These are phyloP conservation scores for Melitaea athalia DNA, from an alignment of 2,888 invertebrate genomes.

Conservation along the genomic window DNA sequence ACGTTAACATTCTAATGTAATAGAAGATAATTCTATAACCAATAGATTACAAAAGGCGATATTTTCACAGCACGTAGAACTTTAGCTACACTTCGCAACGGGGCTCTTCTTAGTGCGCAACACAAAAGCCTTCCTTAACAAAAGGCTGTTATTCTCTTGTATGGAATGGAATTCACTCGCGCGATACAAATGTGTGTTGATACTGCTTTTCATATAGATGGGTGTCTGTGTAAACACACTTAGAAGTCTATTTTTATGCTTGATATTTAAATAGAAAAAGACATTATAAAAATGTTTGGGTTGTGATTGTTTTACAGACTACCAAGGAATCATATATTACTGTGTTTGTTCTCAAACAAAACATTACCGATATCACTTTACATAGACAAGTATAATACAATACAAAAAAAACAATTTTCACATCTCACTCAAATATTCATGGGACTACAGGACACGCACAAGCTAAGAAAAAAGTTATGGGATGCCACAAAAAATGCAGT, in stretches of 20 bases:
- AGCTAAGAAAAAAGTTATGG: too few species aligned
- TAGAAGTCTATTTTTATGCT: neutral
- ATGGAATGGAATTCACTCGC: neutral
- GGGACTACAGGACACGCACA: too few species aligned
- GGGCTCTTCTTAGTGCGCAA: neutral
- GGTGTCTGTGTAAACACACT: neutral
- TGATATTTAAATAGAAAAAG: too few species aligned
- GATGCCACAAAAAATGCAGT: too few species aligned
- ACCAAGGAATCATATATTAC: too few species aligned
- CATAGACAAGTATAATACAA: too few species aligned
- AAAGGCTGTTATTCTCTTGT: conserved; percentile 10
- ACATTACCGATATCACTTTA: too few species aligned
- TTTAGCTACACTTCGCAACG: neutral
- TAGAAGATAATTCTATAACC: neutral
- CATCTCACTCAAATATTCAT: too few species aligned
- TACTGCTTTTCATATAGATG: neutral
- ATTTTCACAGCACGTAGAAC: neutral
- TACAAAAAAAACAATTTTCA: too few species aligned
- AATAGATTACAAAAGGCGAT: neutral
- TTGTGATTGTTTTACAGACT: too few species aligned
- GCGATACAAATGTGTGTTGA: neutral
- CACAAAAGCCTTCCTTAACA: neutral
- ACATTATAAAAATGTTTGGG: too few species aligned
- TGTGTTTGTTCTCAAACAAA: too few species aligned
- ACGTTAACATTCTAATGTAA: neutral